Evolutionary conservation across 2,888 invertebrate species (phyloP).

Genomic region (Neelides folsomi): DNA sequence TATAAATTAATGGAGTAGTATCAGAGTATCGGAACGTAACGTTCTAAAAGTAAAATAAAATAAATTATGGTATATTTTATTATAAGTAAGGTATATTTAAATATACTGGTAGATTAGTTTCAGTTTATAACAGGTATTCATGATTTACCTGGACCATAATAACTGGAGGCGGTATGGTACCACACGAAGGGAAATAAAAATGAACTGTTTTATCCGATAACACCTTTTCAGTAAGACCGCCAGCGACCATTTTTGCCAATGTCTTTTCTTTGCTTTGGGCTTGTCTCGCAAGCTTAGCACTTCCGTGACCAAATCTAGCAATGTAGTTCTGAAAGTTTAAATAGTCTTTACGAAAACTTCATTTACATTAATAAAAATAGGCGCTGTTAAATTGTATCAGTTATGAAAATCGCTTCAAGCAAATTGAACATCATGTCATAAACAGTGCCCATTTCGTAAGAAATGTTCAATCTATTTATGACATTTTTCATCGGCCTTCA

Average conservation of each 20-base stretch:
- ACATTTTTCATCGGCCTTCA: slow-evolving; percentile 16
- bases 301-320: slow-evolving; percentile 97
- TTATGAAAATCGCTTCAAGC: slow-evolving; percentile 4
- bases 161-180: slow-evolving; percentile 88
- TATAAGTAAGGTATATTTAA: background rate
- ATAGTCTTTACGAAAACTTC: too few relatives aligned
- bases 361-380: too few relatives aligned
- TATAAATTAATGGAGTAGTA: slow-evolving; percentile 79
- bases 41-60: slow-evolving; percentile 46
- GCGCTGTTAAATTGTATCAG: background rate
- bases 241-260: slow-evolving; percentile 96
- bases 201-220: slow-evolving; percentile 75
- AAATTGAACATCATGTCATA: background rate
- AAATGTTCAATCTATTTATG: background rate
- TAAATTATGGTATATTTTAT: slow-evolving; percentile 5
- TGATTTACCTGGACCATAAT: slow-evolving; percentile 78
- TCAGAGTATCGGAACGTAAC: slow-evolving; percentile 91
- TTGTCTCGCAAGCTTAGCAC: slow-evolving; percentile 93
- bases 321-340: slow-evolving; percentile 67
- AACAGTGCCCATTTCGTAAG: background rate
- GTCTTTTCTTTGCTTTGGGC: slow-evolving; percentile 99
- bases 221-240: slow-evolving; percentile 89
- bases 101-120: too few relatives aligned
- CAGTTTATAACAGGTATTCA: background rate
- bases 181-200: slow-evolving; percentile 92